Base-by-base conservation (phyloP, 2,888 invertebrate species). In the Sepioteuthis lessoniana region DNA sequence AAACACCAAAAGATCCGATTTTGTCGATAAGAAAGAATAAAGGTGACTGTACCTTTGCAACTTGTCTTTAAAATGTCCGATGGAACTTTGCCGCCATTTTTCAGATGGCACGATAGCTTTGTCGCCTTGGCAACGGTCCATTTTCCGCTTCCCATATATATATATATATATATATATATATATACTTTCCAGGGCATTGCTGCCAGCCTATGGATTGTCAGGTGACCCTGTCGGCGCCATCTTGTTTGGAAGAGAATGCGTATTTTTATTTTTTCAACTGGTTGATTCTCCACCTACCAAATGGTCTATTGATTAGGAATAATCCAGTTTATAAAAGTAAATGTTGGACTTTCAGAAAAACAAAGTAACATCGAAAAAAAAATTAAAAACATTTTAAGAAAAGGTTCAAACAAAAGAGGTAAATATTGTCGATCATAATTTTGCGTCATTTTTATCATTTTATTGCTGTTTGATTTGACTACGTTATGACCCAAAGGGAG, bases 11-110 rank as follows among this genome's bases (percentile, higher is more conserved):
- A 76, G n/a, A 76, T n/a, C 76, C 10, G 16, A n/a, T n/a, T n/a
- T 35, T 35, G 76, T 76, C 76, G 76, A 76, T 76, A 76, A 35
- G 19, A 76, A 76, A 16, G 16, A 16, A 35, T 35, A 76, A 76
- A 76, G 76, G 76, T 76, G 76, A 76, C 35, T n/a, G 16, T 76
- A 76, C 76, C 76, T 76, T 76, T n/a, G n/a, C 7, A 76, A 76
- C 76, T 25, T 76, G 76, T 76, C 76, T 76, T 76, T n/a, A 76
- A 76, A 76, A 76, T 76, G n/a, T 76, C n/a, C 76, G 76, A 35
- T n/a, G 19, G n/a, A 76, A 76, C 13, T 76, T 25, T 76, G n/a
- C 76, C n/a, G n/a, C n/a, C 19, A n/a, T n/a, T 76, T 76, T 76
- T n/a, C 76, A 16, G 76, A 76, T 76, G n/a, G 76, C n/a, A 16